phyloP scores from a whole-genome alignment of 1,140 invertebrate species.

The Gonatopus flavifemur region DNA sequence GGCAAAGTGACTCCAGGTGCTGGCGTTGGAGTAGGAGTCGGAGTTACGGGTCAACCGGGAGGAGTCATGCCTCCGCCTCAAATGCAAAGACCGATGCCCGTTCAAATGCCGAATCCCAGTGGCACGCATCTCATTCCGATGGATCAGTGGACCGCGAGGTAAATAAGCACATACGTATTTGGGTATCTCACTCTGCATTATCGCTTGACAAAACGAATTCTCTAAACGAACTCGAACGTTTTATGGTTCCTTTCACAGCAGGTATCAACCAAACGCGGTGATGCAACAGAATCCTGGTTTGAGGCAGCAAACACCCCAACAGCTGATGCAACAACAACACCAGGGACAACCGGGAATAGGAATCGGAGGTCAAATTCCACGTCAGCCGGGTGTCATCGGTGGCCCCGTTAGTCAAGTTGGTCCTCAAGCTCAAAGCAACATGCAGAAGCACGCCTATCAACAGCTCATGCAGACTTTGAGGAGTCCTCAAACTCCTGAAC shows the following conservation, averaged over 20 bases:
- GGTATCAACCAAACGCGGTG: conserved; percentile 47
- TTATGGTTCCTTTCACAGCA: conserved; percentile 10
- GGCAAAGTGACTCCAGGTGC: conserved; percentile 70
- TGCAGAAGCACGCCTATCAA: conserved; percentile 81
- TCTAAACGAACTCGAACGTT: no score
- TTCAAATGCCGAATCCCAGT: conserved; percentile 52
- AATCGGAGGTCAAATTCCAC: conserved; percentile 51
- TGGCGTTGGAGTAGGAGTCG: conserved; percentile 43
- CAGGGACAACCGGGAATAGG: conserved; percentile 54
- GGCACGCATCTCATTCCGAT: conserved; percentile 63
- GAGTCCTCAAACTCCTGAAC: conserved; percentile 86
- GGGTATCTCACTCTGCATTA: no score
- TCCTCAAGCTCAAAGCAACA: conserved; percentile 39
- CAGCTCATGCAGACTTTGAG: conserved; percentile 88
- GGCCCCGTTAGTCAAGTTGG: conserved; percentile 51
- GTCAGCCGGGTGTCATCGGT: conserved; percentile 55
- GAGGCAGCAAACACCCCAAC: conserved; percentile 55
- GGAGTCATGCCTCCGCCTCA: conserved; percentile 71
- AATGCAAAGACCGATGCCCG: conserved; percentile 62
- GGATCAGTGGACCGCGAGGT: conserved; percentile 69
- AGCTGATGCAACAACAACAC: conserved; percentile 53
- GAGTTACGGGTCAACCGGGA: conserved; percentile 56
- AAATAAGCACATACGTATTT: no score
- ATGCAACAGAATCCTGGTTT: conserved; percentile 55
- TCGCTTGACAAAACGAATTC: no score